A percentile compares a stretch with the other conserved stretches of the same genome.
phyloP scores from a whole-genome alignment of 2,888 invertebrate genomes.

The Choreutis nemorana region DNA sequence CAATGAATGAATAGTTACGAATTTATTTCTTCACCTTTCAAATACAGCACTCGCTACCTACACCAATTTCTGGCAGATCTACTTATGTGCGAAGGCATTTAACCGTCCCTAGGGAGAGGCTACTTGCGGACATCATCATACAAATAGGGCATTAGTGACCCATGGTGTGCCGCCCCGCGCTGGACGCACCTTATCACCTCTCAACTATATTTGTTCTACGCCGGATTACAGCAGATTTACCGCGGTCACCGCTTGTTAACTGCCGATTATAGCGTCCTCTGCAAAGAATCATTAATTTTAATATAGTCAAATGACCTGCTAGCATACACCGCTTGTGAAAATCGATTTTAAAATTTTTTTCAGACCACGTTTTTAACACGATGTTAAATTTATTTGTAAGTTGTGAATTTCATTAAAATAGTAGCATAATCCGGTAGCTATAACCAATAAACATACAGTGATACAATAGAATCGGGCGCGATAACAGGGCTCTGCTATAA shows the following conservation, averaged over 20 bases:
- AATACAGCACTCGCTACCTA: too few species aligned
- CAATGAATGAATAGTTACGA: too few species aligned
- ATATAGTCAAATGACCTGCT: constrained; percentile 27
- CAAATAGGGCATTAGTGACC: constrained; percentile 60
- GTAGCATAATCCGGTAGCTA: too few species aligned
- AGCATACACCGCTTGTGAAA: constrained; percentile 16
- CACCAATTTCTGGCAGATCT: too few species aligned
- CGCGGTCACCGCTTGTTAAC: constrained; percentile 54
- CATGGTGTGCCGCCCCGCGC: constrained; percentile 21
- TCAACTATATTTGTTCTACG: constrained; percentile 61
- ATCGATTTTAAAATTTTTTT: too few species aligned
- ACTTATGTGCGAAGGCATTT: constrained; percentile 24
- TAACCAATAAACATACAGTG: too few species aligned
- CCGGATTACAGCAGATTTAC: constrained; percentile 61
- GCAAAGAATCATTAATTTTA: constrained; percentile 54
- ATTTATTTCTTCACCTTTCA: too few species aligned
- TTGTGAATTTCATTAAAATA: too few species aligned
- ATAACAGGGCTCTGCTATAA: constrained; percentile 50
- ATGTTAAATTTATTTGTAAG: too few species aligned
- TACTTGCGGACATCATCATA: constrained; percentile 48
- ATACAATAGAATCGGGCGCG: too few species aligned
- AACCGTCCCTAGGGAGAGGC: constrained; percentile 18
- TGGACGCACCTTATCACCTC: constrained; percentile 61
- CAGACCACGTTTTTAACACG: too few species aligned
- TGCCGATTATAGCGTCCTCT: constrained; percentile 55